These are phyloP conservation scores for Gallinago nigripennis DNA, from an alignment of 2,797 vertebrate genomes.

Conservation along the genomic window DNA sequence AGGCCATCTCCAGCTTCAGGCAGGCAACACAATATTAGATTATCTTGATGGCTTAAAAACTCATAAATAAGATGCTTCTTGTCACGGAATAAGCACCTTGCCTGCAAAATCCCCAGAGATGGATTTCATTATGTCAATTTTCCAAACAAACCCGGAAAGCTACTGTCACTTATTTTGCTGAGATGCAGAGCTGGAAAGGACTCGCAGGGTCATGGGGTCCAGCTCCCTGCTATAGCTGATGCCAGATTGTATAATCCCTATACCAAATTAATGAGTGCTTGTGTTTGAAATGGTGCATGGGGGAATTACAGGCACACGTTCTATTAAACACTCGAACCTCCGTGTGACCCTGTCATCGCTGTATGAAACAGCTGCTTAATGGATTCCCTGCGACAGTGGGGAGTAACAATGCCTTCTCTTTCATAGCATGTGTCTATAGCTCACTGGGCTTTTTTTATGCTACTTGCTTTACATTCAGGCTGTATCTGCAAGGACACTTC, in stretches of 20 bases:
- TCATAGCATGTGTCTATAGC: neutral
- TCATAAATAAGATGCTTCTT: neutral
- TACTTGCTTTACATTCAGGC: neutral
- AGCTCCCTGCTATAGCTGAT: neutral
- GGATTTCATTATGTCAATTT: neutral
- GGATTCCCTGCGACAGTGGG: neutral
- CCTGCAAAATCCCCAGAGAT: neutral
- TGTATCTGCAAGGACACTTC: neutral
- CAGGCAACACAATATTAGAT: neutral
- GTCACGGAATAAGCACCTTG: neutral
- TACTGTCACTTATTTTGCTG: neutral
- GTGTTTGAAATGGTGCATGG: neutral
- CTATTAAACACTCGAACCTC: conserved; percentile 26
- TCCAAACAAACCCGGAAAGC: neutral
- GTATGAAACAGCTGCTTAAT: neutral
- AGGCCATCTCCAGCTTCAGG: neutral
- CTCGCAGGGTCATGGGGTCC: neutral
- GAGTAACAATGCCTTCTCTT: neutral
- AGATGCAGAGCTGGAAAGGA: neutral
- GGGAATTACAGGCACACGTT: conserved; percentile 12
- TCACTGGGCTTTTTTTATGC: neutral
- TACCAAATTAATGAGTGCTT: neutral
- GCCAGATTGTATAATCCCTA: conserved; percentile 10
- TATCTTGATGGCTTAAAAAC: neutral
- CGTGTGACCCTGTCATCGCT: neutral